These are phyloP conservation scores for Otolemur garnettii DNA, from an alignment of 2,113 vertebrate species.

Conservation along the genomic window DNA sequence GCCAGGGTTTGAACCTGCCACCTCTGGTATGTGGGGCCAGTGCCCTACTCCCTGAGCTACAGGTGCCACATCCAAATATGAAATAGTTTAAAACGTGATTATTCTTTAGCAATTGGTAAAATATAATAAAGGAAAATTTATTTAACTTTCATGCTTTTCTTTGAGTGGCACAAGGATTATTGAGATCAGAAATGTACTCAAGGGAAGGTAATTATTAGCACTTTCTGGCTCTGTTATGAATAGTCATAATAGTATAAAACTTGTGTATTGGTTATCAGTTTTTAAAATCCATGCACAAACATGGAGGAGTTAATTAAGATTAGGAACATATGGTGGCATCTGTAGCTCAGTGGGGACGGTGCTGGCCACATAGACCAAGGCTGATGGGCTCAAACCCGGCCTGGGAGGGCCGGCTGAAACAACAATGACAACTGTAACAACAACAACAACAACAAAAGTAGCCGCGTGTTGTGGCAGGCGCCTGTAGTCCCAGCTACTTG, in stretches of 20 bases:
- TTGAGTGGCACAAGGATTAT: not conserved
- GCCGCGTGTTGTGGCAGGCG: too few species aligned
- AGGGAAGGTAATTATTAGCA: constrained; percentile 32
- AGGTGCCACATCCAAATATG: too few species aligned
- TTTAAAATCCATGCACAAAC: constrained; percentile 10
- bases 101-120: constrained; percentile 10
- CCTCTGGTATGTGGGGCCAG: too few species aligned
- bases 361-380: too few species aligned
- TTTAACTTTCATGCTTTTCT: constrained; percentile 55
- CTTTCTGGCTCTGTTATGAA: not conserved
- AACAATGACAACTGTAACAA: too few species aligned
- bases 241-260: constrained; percentile 7
- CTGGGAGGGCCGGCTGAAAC: too few species aligned
- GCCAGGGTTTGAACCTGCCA: too few species aligned
- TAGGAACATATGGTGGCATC: not conserved
- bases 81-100: not conserved
- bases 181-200: not conserved
- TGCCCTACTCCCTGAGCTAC: too few species aligned
- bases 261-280: constrained; percentile 33
- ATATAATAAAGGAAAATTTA: not conserved
- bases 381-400: too few species aligned
- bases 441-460: too few species aligned
- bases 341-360: too few species aligned
- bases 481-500: too few species aligned
- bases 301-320: constrained; percentile 29